Conservation (phyloP, 2,797 vertebrate genomes). For the Bovichtus variegatus region DNA sequence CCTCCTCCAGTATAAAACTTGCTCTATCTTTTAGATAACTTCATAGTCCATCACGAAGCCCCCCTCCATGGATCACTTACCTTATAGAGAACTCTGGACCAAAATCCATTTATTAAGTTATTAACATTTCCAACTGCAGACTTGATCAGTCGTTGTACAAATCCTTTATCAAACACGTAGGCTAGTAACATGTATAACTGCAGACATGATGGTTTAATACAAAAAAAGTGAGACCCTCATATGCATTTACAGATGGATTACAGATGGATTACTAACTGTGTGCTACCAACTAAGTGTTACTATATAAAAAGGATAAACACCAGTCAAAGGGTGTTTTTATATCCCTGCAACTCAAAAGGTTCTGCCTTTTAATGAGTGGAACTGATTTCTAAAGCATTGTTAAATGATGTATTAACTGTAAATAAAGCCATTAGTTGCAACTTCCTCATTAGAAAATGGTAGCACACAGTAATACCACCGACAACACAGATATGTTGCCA, state of each 20-base stretch:
- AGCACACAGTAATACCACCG: not conserved
- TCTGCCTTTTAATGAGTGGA: not conserved
- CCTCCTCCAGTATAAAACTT: not conserved
- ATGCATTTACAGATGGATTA: not conserved
- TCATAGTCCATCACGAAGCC: not conserved
- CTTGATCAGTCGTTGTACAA: not conserved
- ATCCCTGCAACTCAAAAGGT: not conserved
- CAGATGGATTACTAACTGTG: too few relatives aligned
- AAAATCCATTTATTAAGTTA: too few relatives aligned
- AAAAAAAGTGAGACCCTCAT: not conserved
- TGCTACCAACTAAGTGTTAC: too few relatives aligned
- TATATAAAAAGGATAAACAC: not conserved
- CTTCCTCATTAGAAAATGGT: not conserved
- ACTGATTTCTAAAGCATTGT: not conserved
- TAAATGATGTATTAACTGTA: too few relatives aligned
- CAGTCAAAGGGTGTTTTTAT: not conserved
- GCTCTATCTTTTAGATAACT: not conserved
- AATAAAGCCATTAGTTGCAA: not conserved
- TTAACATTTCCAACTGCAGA: not conserved
- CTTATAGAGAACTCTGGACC: not conserved
- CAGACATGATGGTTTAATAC: not conserved
- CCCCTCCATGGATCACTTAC: not conserved
- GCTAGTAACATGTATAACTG: too few relatives aligned
- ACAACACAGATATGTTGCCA: not conserved
- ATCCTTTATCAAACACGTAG: not conserved